These are phyloP conservation scores for Abscondita cerata DNA, from an alignment of 2,888 invertebrate genomes.

Conservation along the genomic window DNA sequence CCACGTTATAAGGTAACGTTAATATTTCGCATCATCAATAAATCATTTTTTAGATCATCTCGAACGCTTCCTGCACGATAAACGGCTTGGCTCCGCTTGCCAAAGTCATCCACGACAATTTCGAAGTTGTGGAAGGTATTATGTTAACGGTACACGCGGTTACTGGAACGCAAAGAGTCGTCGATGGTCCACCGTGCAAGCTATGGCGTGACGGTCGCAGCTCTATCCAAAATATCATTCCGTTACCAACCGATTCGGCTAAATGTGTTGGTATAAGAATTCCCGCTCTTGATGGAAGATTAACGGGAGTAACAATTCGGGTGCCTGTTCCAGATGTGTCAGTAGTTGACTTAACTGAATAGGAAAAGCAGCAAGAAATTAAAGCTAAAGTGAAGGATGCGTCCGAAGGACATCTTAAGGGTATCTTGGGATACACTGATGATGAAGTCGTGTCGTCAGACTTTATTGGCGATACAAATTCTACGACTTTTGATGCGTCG, in stretches of 20 bases:
- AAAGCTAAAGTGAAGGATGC: constrained; percentile 55
- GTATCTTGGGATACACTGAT: constrained; percentile 73
- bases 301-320: constrained; percentile 58
- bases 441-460: constrained; percentile 75
- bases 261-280: constrained; percentile 86
- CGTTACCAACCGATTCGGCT: constrained; percentile 77
- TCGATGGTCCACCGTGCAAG: constrained; percentile 68
- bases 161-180: constrained; percentile 78
- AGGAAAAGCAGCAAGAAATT: constrained; percentile 66
- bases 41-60: no score
- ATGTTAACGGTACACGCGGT: constrained; percentile 83
- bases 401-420: constrained; percentile 65
- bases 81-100: constrained; percentile 84
- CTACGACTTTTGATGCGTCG: constrained; percentile 80
- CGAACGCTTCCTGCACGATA: constrained; percentile 83
- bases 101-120: constrained; percentile 76
- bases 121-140: constrained; percentile 74
- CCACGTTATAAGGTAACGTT: no score
- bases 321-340: constrained; percentile 85
- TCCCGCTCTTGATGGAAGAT: constrained; percentile 76
- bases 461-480: constrained; percentile 70
- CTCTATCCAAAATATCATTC: constrained; percentile 58
- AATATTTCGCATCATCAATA: no score
- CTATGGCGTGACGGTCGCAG: constrained; percentile 69
- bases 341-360: constrained; percentile 75